Base-by-base conservation (phyloP, 30 jellyfish, hydroid and myxozoan genomes). In the Turritopsis rubra region DNA sequence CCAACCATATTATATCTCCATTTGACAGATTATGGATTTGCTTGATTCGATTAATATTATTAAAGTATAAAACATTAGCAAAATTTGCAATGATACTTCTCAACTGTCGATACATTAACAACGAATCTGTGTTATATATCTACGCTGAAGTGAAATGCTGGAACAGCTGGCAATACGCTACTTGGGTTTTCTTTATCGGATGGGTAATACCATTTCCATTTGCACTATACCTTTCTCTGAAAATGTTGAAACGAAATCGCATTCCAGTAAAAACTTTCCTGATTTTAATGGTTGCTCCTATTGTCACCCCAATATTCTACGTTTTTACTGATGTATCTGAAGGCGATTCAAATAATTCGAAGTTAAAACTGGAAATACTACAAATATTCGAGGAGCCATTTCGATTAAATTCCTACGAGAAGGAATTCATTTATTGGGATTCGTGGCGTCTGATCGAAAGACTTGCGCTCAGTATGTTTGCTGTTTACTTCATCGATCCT, bases 401-500 rank as follows among this genome's bases (percentile, higher is more conserved):
- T 68, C 77, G 77, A n/a, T 0, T 1, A 0, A 68, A 68, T 27
- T n/a, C 28, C 9, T 7, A 68, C 8, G 77, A 22, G 30, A 68
- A 68, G 9, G 77, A n/a, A 19, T 41, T 41, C 60, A 68, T 68
- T 68, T n/a, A n/a, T 19, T 68, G 77, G 77, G 77, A 68, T n/a
- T 23, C 30, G 28, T 68, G 77, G 77, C 28, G 77, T n/a, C 77
- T 68, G 9, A 68, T 23, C 19, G 31, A 68, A 68, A 0, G 77
- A 68, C 30, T 68, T 0, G 4, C 30, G 16, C 28, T 68, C 0
- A 22, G 4, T 0, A 22, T 19, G 31, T 68, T 68, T 19, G 77
- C 77, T 68, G 77, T 68, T n/a, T 68, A 7, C 19, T 68, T 68
- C 77, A 68, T 68, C 77, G 30, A 68, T 68, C 77, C 77, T 9